These are phyloP conservation scores for Nemotelus nigrinus DNA, from an alignment of 2,888 invertebrate genomes.

Conservation along the genomic window DNA sequence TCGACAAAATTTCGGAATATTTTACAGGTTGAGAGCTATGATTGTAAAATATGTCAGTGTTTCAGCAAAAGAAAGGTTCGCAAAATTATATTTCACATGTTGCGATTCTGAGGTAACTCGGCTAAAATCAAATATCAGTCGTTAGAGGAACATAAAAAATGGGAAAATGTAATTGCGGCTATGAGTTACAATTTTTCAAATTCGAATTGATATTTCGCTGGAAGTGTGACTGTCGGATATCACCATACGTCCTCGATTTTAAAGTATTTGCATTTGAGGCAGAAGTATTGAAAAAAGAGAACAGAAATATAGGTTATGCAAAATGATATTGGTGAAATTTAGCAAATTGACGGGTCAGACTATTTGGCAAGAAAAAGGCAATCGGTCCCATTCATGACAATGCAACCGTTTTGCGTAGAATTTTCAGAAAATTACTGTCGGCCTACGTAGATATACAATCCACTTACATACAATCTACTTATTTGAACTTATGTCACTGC, in stretches of 20 bases:
- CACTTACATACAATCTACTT: background rate
- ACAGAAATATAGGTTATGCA: too few relatives aligned
- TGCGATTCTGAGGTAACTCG: background rate
- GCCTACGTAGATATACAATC: background rate
- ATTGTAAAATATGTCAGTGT: background rate
- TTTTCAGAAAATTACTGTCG: too few relatives aligned
- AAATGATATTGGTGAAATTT: too few relatives aligned
- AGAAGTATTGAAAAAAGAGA: too few relatives aligned
- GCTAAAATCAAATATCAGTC: slow-evolving; percentile 34
- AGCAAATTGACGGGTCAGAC: too few relatives aligned
- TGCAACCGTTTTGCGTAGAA: too few relatives aligned
- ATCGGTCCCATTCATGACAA: too few relatives aligned
- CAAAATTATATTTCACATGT: slow-evolving; percentile 33
- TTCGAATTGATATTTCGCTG: slow-evolving; percentile 31
- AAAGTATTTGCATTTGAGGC: background rate
- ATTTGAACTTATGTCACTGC: background rate
- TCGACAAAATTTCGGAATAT: slow-evolving; percentile 24
- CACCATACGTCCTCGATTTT: background rate
- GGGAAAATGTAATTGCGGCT: slow-evolving; percentile 17
- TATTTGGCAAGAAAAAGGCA: too few relatives aligned
- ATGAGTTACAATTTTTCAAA: slow-evolving; percentile 27
- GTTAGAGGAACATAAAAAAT: slow-evolving; percentile 21
- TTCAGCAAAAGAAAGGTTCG: background rate
- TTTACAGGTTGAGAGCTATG: slow-evolving; percentile 11
- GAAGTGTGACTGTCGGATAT: slow-evolving; percentile 6